Evolutionary conservation across 2,888 invertebrate genomes (phyloP).

Genomic region (Tetramorium bicarinatum): DNA sequence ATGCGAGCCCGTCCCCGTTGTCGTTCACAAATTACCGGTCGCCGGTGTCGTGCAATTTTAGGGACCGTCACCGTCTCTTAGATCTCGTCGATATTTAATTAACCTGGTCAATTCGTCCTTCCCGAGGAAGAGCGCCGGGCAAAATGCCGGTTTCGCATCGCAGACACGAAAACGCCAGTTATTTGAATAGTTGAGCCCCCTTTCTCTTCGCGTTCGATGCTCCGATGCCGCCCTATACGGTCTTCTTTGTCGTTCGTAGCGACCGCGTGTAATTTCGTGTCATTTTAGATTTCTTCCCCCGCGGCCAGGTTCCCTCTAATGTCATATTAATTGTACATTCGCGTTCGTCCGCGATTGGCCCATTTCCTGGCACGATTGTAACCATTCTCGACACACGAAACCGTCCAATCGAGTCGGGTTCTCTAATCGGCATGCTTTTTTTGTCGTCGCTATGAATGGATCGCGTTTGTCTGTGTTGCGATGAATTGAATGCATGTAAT

Average conservation of each 20-base stretch:
- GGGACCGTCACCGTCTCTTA: slow-evolving; percentile 21
- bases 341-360: slow-evolving; percentile 74
- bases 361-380: slow-evolving; percentile 67
- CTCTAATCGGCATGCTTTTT: slow-evolving; percentile 1
- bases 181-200: slow-evolving; percentile 67
- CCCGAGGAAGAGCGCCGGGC: slow-evolving; percentile 37
- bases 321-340: slow-evolving; percentile 83
- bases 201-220: slow-evolving; percentile 7
- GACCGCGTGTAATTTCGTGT: slow-evolving; percentile 75
- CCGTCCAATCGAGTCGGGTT: slow-evolving; percentile 7
- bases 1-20: neutral
- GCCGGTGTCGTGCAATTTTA: slow-evolving; percentile 48
- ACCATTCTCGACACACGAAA: slow-evolving; percentile 47
- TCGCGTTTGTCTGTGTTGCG: neutral
- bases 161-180: slow-evolving; percentile 60
- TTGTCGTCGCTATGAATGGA: neutral
- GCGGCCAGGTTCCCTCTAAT: slow-evolving; percentile 76
- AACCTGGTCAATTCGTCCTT: slow-evolving; percentile 17
- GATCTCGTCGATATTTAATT: slow-evolving; percentile 56
- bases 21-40: slow-evolving; percentile 32
- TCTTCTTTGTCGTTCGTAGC: slow-evolving; percentile 43
- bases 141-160: slow-evolving; percentile 69
- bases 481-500: neutral
- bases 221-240: slow-evolving; percentile 18
- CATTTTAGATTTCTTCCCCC: slow-evolving; percentile 74